Percentiles rank a stretch among this genome's conserved stretches.
These are phyloP conservation scores for Drosophila takahashii DNA, from an alignment of 1,140 invertebrate genomes.

Conservation along the genomic window DNA sequence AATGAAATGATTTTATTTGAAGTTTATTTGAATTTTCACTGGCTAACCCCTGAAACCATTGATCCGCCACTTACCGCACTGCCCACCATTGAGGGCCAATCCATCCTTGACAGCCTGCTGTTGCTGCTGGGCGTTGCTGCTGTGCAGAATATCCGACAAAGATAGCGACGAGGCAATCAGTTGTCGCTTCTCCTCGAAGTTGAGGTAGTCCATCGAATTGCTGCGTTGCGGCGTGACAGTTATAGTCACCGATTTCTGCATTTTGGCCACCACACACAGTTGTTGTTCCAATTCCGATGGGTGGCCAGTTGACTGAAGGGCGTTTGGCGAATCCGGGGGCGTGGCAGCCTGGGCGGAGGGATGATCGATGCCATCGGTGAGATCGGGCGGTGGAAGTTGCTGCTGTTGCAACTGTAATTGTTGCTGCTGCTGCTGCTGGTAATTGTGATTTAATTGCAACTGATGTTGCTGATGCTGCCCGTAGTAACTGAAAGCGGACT, in stretches of 20 bases:
- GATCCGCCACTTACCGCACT: slow-evolving; percentile 52
- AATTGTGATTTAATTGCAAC: slow-evolving; percentile 58
- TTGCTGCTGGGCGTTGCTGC: slow-evolving; percentile 86
- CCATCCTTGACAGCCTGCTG: slow-evolving; percentile 62
- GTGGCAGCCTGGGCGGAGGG: slow-evolving; percentile 42
- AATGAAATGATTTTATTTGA: no score
- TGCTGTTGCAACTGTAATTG: slow-evolving; percentile 56
- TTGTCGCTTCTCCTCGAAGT: slow-evolving; percentile 95
- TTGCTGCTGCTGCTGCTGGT: slow-evolving; percentile 71
- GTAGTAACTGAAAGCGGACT: slow-evolving; percentile 65
- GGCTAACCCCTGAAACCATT: no score
- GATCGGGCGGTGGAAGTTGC: slow-evolving; percentile 63
- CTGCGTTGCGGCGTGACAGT: slow-evolving; percentile 90
- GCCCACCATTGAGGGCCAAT: slow-evolving; percentile 54
- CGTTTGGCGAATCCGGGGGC: slow-evolving; percentile 48
- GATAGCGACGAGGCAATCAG: slow-evolving; percentile 94
- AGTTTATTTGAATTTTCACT: no score
- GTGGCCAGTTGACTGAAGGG: slow-evolving; percentile 8
- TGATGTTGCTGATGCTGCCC: slow-evolving; percentile 59
- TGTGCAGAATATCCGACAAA: slow-evolving; percentile 93
- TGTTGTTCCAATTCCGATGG: slow-evolving; percentile 66
- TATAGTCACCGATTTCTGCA: slow-evolving; percentile 87
- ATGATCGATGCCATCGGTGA: slow-evolving; percentile 63
- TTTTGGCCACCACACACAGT: slow-evolving; percentile 84
- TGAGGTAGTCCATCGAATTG: slow-evolving; percentile 94